Percentiles rank a stretch among this genome's conserved stretches.
phyloP scores from a whole-genome alignment of 2,888 invertebrate genomes.

The Dryobota labecula region DNA sequence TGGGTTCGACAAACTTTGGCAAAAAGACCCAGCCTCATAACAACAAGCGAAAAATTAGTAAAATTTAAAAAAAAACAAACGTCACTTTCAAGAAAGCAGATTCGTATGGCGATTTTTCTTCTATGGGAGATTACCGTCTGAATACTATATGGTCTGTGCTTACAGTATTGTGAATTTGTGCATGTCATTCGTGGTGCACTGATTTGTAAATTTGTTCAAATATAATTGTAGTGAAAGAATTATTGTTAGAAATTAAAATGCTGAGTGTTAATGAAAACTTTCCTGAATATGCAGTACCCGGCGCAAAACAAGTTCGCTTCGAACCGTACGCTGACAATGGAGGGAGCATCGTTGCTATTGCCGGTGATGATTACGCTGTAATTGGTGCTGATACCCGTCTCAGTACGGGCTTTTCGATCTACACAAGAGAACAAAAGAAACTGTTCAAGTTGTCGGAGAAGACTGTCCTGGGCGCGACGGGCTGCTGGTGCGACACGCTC shows the following conservation, averaged over 20 bases:
- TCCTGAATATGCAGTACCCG: constrained; percentile 88
- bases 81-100: too few relatives aligned
- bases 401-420: constrained; percentile 97
- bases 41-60: too few relatives aligned
- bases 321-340: constrained; percentile 90
- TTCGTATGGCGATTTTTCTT: too few relatives aligned
- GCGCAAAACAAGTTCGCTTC: constrained; percentile 88
- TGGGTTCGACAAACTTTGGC: too few relatives aligned
- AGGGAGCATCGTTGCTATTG: constrained; percentile 98
- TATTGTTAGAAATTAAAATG: constrained; percentile 73
- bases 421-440: constrained; percentile 97
- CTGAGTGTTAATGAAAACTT: constrained; percentile 80
- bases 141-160: too few relatives aligned
- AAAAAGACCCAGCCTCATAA: too few relatives aligned
- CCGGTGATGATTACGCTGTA: constrained; percentile 98
- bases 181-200: constrained; percentile 75
- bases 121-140: too few relatives aligned
- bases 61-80: too few relatives aligned
- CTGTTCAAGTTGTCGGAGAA: constrained; percentile 94
- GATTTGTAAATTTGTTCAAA: constrained; percentile 34
- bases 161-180: constrained; percentile 68
- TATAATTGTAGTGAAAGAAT: constrained; percentile 8
- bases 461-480: constrained; percentile 98
- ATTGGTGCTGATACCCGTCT: constrained; percentile 99
- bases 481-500: constrained; percentile 99